These are phyloP conservation scores for Lutraria rhynchaena DNA, from an alignment of 1,140 invertebrate species.

Conservation along the genomic window DNA sequence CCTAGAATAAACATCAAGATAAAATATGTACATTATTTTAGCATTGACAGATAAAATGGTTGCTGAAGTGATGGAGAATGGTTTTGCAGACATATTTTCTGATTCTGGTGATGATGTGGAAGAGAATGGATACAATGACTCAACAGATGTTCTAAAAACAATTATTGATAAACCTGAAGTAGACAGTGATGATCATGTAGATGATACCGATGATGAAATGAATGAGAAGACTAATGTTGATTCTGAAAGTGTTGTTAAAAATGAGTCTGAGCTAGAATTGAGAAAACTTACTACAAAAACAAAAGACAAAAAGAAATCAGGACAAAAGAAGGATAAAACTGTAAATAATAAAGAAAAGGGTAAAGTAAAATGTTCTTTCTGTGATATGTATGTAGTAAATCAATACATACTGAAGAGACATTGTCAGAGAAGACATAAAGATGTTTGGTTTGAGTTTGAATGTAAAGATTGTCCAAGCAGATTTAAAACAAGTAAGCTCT, in stretches of 20 bases:
- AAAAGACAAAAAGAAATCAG: no score
- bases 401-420: slow-evolving; percentile 24
- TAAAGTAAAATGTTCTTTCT: slow-evolving; percentile 17
- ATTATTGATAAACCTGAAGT: no score
- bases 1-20: no score
- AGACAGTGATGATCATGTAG: no score
- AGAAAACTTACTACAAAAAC: background rate
- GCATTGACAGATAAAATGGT: background rate
- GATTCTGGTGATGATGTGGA: background rate
- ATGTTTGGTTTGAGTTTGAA: slow-evolving; percentile 38
- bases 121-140: no score
- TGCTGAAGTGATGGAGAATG: background rate
- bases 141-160: no score
- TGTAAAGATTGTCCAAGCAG: slow-evolving; percentile 18
- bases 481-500: slow-evolving; percentile 30
- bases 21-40: background rate
- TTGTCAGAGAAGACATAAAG: slow-evolving; percentile 16
- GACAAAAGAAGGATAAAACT: no score
- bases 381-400: background rate
- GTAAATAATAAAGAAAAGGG: background rate
- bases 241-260: background rate
- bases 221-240: no score
- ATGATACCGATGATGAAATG: no score
- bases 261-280: background rate
- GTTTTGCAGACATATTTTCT: slow-evolving; percentile 11